phyloP scores from a whole-genome alignment of 2,113 vertebrate species.

The Xyliphius kryptos region DNA sequence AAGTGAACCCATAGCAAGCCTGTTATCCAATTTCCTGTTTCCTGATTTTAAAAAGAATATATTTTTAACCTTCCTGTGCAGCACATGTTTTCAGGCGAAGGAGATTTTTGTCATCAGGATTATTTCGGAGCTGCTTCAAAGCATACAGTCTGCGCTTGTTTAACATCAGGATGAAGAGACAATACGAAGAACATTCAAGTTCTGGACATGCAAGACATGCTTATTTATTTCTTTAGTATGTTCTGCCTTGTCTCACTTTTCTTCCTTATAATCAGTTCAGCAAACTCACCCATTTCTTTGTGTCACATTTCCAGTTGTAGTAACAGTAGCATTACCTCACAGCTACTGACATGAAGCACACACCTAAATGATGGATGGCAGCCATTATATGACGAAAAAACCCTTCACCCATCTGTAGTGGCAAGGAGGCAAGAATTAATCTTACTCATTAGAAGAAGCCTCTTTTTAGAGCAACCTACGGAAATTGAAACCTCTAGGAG shows the following conservation, averaged over 20 bases:
- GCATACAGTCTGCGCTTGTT: neutral
- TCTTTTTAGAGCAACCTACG: constrained; percentile 32
- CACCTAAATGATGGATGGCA: constrained; percentile 44
- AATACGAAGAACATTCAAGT: no score
- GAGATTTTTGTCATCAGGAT: constrained; percentile 13
- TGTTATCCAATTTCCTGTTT: constrained; percentile 39
- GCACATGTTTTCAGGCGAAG: constrained; percentile 40
- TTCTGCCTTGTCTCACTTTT: no score
- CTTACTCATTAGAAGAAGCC: constrained; percentile 34
- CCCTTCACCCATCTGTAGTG: constrained; percentile 26
- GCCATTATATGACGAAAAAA: constrained; percentile 42
- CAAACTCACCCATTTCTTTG: constrained; percentile 17
- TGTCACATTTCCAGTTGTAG: constrained; percentile 25
- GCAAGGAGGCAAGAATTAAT: constrained; percentile 38
- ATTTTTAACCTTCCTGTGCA: constrained; percentile 34
- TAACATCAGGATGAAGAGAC: constrained; percentile 1
- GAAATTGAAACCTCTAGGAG: constrained; percentile 29
- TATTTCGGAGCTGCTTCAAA: constrained; percentile 12
- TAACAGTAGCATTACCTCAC: constrained; percentile 34
- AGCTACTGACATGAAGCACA: constrained; percentile 36
- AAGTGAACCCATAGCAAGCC: constrained; percentile 26
- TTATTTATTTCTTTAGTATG: no score
- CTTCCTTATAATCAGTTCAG: no score
- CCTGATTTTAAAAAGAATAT: constrained; percentile 27
- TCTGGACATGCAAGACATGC: no score